A percentile compares a stretch with the other conserved stretches of the same genome.
phyloP scores from a whole-genome alignment of 2,888 invertebrate genomes.

The Tenthredo livida region DNA sequence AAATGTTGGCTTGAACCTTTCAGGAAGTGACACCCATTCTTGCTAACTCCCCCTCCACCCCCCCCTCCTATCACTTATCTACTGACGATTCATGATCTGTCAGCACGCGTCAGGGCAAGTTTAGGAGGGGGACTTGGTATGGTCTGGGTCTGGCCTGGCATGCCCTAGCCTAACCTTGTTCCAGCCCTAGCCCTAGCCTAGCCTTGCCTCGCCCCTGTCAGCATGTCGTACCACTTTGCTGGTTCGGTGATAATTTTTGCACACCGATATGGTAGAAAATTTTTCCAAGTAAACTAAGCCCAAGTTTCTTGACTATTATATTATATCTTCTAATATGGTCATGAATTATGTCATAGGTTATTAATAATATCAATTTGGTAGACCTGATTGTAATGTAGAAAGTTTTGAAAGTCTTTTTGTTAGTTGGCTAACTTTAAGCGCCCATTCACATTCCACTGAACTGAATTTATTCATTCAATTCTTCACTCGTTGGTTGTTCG shows the following conservation, averaged over 20 bases:
- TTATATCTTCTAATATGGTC: neutral
- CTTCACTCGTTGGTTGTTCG: neutral
- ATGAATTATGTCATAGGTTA: neutral
- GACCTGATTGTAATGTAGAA: slow-evolving; percentile 16
- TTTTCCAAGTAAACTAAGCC: neutral
- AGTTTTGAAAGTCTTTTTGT: neutral
- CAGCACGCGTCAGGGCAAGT: slow-evolving; percentile 45
- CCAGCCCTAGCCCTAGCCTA: slow-evolving; percentile 34
- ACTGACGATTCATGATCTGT: slow-evolving; percentile 58
- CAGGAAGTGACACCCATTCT: slow-evolving; percentile 61
- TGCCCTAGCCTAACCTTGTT: neutral
- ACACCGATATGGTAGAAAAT: neutral
- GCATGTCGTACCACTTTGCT: neutral
- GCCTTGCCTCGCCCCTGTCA: slow-evolving; percentile 26
- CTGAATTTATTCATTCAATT: neutral
- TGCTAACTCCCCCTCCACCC: slow-evolving; percentile 44
- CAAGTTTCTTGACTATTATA: neutral
- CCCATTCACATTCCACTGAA: neutral
- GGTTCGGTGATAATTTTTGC: neutral
- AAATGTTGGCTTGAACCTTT: slow-evolving; percentile 39
- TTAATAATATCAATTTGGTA: neutral
- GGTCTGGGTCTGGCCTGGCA: neutral
- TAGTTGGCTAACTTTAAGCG: too few species aligned
- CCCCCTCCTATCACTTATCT: slow-evolving; percentile 57
- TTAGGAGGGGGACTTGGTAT: neutral